Conservation (phyloP, 1,140 invertebrate species). For the Caenorhabditis briggsae region DNA sequence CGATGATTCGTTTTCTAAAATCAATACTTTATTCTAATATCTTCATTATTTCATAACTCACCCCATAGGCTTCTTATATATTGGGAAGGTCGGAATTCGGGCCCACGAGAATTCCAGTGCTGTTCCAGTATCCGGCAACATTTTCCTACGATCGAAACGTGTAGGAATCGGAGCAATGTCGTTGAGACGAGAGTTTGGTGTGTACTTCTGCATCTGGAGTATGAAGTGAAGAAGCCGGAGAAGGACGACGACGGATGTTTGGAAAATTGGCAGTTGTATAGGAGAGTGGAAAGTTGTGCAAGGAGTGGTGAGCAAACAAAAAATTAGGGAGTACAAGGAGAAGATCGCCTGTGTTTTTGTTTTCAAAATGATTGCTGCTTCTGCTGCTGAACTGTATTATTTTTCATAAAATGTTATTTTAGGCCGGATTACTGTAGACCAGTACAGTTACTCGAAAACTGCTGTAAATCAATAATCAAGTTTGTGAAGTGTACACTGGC, state of each 20-base stretch:
- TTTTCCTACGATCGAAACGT: slow-evolving; percentile 22
- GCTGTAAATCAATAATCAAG: neutral
- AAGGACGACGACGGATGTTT: slow-evolving; percentile 15
- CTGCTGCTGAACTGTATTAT: neutral
- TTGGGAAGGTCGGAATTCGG: neutral
- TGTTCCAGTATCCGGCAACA: slow-evolving; percentile 6
- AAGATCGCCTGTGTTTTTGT: neutral
- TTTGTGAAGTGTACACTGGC: neutral
- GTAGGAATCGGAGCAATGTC: neutral
- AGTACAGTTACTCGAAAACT: neutral
- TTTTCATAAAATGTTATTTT: neutral
- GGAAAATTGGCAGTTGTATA: slow-evolving; percentile 29
- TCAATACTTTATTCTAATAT: neutral
- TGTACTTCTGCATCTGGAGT: slow-evolving; percentile 17
- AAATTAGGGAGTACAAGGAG: neutral
- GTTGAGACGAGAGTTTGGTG: slow-evolving; percentile 14
- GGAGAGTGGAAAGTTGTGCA: neutral
- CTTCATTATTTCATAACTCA: neutral
- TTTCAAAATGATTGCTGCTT: neutral
- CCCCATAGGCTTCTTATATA: slow-evolving; percentile 5
- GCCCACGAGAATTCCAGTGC: neutral
- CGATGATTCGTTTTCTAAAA: slow-evolving; percentile 12
- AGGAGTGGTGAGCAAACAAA: slow-evolving; percentile 44
- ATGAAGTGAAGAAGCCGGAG: neutral
- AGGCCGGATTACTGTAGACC: neutral